These are phyloP conservation scores for Cichladusa arquata DNA, from an alignment of 2,113 vertebrate genomes.

Conservation along the genomic window DNA sequence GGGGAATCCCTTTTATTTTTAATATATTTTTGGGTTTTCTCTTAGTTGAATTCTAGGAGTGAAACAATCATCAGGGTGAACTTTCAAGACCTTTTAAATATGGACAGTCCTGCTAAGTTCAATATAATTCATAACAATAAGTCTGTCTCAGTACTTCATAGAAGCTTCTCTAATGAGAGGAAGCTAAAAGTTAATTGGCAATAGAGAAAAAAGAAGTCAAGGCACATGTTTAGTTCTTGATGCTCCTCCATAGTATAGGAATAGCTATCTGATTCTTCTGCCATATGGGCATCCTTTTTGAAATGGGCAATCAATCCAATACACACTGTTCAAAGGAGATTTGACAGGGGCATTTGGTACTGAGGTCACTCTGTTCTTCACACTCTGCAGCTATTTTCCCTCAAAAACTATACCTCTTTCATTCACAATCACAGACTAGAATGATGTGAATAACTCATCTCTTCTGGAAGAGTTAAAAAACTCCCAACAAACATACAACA, in stretches of 20 bases:
- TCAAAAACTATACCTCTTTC: not conserved
- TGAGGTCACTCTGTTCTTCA: not conserved
- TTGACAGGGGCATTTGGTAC: not conserved
- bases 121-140: not conserved
- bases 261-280: not conserved
- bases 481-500: not conserved
- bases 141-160: not conserved
- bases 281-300: not conserved
- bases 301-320: not conserved
- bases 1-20: not conserved
- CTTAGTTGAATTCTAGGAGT: not conserved
- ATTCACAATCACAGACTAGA: not conserved
- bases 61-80: not conserved
- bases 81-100: not conserved
- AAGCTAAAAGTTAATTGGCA: not conserved
- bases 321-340: not conserved
- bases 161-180: not conserved
- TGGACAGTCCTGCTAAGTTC: not conserved
- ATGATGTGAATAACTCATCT: not conserved
- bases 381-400: not conserved
- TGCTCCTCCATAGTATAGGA: not conserved
- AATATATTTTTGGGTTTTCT: not conserved
- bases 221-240: not conserved
- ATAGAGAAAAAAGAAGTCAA: not conserved
- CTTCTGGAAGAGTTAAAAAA: not conserved